Percentiles rank a stretch among this genome's conserved stretches.
Evolutionary conservation across 2,113 vertebrate genomes (phyloP).

Genomic region (Pseudorasbora parva): DNA sequence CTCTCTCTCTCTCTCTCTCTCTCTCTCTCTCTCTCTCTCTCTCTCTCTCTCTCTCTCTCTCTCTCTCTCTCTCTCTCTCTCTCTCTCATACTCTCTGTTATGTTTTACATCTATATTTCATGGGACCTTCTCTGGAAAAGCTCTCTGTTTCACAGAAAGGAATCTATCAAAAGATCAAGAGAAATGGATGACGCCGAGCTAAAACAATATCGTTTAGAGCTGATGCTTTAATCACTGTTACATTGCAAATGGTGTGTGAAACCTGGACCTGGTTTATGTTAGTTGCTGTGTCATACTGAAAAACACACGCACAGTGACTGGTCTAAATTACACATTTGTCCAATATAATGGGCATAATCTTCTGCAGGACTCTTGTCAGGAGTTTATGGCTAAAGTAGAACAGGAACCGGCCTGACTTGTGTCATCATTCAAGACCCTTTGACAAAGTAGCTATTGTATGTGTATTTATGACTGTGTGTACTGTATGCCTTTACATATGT

Average conservation of each 20-base stretch:
- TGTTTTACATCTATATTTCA: constrained; percentile 51
- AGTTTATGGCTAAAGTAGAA: constrained; percentile 61
- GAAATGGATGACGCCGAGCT: constrained; percentile 15
- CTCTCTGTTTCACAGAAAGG: constrained; percentile 24
- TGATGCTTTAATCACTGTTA: constrained; percentile 47
- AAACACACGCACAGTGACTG: constrained; percentile 58
- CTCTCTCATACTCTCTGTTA: constrained; percentile 16
- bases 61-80: constrained; percentile 49
- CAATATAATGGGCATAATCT: constrained; percentile 58
- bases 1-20: constrained; percentile 41
- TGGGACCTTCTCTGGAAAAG: constrained; percentile 37
- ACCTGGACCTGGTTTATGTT: constrained; percentile 29
- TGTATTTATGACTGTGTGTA: constrained; percentile 44
- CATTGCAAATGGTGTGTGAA: constrained; percentile 47
- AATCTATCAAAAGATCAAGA: constrained; percentile 47
- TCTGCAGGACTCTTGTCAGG: constrained; percentile 60
- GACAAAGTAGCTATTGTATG: constrained; percentile 87
- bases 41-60: background rate
- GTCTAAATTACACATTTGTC: constrained; percentile 15
- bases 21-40: constrained; percentile 53
- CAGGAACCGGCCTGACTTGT: constrained; percentile 66
- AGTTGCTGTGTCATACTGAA: background rate
- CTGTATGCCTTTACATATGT: constrained; percentile 34
- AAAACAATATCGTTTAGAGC: constrained; percentile 51
- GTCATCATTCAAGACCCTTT: constrained; percentile 79